Percentiles rank a stretch among this genome's conserved stretches.
Conservation (phyloP, 2,888 invertebrate species). For the Dasysyrphus tricinctus region DNA sequence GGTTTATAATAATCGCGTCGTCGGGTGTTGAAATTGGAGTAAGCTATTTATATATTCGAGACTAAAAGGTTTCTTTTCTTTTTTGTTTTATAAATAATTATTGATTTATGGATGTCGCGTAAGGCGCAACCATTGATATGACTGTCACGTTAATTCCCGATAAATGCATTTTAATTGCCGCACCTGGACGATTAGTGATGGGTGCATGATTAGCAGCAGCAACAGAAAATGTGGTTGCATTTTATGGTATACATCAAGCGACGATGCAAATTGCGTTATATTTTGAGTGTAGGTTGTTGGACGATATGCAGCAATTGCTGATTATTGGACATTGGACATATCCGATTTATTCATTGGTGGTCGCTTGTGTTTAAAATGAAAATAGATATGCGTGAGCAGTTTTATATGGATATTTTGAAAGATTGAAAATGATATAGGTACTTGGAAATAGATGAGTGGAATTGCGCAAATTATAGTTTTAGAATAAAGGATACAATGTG, state of each 20-base stretch:
- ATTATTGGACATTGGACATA: constrained; percentile 63
- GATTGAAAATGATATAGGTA: constrained; percentile 25
- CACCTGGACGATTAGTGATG: constrained; percentile 72
- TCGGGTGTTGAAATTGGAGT: constrained; percentile 74
- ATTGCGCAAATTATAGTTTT: not conserved
- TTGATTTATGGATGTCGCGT: constrained; percentile 74
- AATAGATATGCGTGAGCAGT: constrained; percentile 31
- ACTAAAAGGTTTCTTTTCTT: not conserved
- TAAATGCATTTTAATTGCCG: constrained; percentile 75
- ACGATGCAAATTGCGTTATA: constrained; percentile 33
- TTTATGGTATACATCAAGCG: not conserved
- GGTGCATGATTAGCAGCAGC: constrained; percentile 60
- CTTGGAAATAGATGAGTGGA: constrained; percentile 7
- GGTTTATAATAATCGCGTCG: constrained; percentile 53
- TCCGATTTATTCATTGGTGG: constrained; percentile 71
- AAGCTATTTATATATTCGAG: constrained; percentile 71
- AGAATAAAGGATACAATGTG: not conserved
- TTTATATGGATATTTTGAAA: not conserved
- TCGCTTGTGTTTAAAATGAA: constrained; percentile 42
- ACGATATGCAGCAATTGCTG: constrained; percentile 54
- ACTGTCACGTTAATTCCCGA: constrained; percentile 67
- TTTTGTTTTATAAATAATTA: not conserved
- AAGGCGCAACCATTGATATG: constrained; percentile 70
- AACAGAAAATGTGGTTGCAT: constrained; percentile 10
- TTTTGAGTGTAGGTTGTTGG: constrained; percentile 24